Conservation (phyloP, 1,140 invertebrate species). For the Aphelenchoides fujianensis region DNA sequence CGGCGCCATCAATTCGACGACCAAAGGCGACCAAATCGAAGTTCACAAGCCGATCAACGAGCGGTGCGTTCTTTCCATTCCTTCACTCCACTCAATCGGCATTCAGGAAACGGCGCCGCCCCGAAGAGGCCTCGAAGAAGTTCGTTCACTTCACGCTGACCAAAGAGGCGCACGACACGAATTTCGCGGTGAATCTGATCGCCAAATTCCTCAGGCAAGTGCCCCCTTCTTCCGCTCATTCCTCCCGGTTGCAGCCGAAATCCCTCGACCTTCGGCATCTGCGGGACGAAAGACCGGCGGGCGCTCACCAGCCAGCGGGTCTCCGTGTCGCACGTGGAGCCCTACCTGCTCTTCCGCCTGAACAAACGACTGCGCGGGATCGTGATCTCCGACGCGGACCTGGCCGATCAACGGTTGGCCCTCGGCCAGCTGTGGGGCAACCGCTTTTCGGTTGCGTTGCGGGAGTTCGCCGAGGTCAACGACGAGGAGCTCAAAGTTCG, state of each 20-base stretch:
- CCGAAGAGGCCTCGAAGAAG: constrained; percentile 55
- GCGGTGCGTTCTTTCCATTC: too few species aligned
- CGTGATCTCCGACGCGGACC: constrained; percentile 49
- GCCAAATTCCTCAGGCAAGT: constrained; percentile 61
- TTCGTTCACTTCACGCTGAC: constrained; percentile 84
- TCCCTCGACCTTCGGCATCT: constrained; percentile 73
- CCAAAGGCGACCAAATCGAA: constrained; percentile 65
- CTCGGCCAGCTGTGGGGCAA: constrained; percentile 56
- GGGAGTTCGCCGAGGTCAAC: constrained; percentile 33
- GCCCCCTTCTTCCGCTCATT: too few species aligned
- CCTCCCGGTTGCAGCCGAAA: constrained; percentile 65
- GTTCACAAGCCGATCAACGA: constrained; percentile 69
- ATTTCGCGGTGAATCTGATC: constrained; percentile 75
- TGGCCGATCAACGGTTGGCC: constrained; percentile 39
- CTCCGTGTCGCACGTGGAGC: constrained; percentile 70
- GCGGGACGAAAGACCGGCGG: constrained; percentile 89
- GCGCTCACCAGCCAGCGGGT: constrained; percentile 86
- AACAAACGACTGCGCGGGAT: constrained; percentile 44
- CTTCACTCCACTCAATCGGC: too few species aligned
- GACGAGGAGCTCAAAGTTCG: constrained; percentile 17
- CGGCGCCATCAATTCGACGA: constrained; percentile 71
- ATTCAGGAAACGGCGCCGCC: constrained; percentile 23
- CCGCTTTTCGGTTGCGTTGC: constrained; percentile 54
- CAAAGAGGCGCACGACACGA: constrained; percentile 88
- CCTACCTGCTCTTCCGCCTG: constrained; percentile 42